Evolutionary conservation across 92 coral and sea anemone genomes (phyloP).

Genomic region (Pocillopora meandrina): DNA sequence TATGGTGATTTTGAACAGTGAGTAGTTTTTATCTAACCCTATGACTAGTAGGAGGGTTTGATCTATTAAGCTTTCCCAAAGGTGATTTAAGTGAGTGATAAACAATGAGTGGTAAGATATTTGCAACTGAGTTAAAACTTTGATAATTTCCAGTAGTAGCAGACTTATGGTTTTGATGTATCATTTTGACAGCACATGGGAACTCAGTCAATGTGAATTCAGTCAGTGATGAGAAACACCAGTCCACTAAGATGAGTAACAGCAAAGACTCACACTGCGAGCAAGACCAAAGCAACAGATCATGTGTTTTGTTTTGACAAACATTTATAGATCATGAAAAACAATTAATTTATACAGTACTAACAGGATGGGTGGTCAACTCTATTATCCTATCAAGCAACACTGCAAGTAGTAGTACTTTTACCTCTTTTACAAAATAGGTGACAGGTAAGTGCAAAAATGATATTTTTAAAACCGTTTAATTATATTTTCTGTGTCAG

Average conservation of each 20-base stretch:
- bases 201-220: not conserved
- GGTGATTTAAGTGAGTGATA: not conserved
- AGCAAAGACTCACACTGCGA: not conserved
- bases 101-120: not conserved
- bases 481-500: too few relatives aligned
- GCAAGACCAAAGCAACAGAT: not conserved
- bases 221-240: not conserved
- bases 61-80: too few relatives aligned
- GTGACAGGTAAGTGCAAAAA: too few relatives aligned
- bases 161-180: not conserved
- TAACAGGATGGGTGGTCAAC: too few relatives aligned
- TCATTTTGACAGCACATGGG: conserved; percentile 18
- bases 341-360: too few relatives aligned
- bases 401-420: too few relatives aligned
- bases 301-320: conserved; percentile 8
- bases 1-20: too few relatives aligned
- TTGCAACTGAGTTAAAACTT: not conserved
- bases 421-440: too few relatives aligned
- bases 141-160: not conserved
- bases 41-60: not conserved
- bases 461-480: too few relatives aligned
- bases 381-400: too few relatives aligned
- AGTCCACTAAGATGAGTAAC: not conserved
- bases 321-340: too few relatives aligned
- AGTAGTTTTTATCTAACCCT: too few relatives aligned